phyloP scores from a whole-genome alignment of 2,113 vertebrate genomes.

The Prunella himalayana region DNA sequence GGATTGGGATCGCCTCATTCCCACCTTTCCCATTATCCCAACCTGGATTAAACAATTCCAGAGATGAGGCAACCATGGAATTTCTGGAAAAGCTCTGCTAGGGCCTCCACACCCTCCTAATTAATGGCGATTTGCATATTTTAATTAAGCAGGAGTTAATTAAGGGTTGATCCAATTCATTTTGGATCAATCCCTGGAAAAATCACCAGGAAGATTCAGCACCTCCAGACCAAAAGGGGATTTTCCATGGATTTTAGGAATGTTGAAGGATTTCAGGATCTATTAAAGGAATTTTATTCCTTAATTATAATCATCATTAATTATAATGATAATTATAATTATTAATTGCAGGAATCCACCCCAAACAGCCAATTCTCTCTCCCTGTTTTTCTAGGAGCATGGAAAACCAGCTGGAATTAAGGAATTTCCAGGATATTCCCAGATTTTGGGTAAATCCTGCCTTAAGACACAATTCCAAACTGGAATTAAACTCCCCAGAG shows the following conservation, averaged over 20 bases:
- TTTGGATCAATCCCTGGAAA: background rate
- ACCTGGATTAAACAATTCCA: background rate
- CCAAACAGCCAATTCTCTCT: background rate
- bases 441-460: background rate
- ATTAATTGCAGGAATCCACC: background rate
- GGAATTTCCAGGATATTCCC: background rate
- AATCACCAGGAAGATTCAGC: accelerated
- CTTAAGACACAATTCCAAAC: background rate
- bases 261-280: background rate
- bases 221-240: background rate
- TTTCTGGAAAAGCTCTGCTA: background rate
- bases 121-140: background rate
- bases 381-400: background rate
- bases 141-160: background rate
- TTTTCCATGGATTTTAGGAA: background rate
- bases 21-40: background rate
- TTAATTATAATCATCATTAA: background rate
- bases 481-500: background rate
- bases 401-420: background rate
- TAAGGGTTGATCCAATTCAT: background rate
- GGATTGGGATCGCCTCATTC: background rate
- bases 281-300: background rate
- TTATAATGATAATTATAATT: background rate
- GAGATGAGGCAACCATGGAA: background rate
- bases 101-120: background rate